These are phyloP conservation scores for Agrotis puta DNA, from an alignment of 2,888 invertebrate species.

Conservation along the genomic window DNA sequence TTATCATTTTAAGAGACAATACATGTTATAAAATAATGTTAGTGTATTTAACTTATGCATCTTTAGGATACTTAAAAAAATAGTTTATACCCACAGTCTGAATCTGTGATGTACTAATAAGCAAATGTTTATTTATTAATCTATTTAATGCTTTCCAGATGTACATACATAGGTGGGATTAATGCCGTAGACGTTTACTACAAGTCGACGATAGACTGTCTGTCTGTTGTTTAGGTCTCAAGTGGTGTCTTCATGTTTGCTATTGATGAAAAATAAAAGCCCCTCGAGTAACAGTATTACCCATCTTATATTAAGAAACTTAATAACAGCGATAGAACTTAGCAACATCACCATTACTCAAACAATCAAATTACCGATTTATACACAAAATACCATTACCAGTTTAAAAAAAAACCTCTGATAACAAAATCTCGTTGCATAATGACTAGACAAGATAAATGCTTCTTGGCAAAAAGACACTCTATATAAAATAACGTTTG, in stretches of 20 bases:
- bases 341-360: background rate
- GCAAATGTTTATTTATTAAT: background rate
- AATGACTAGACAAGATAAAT: constrained; percentile 18
- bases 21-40: background rate
- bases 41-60: background rate
- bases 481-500: constrained; percentile 6
- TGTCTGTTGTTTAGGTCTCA: no score
- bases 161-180: background rate
- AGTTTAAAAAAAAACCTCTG: constrained; percentile 12
- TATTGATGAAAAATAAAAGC: background rate
- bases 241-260: background rate
- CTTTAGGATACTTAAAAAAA: no score
- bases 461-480: constrained; percentile 1
- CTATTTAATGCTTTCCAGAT: background rate
- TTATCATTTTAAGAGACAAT: background rate
- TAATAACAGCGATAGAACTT: background rate
- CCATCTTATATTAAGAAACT: background rate
- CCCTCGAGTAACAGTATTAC: no score
- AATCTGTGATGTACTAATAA: background rate
- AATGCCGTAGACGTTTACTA: background rate
- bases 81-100: no score
- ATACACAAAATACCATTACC: constrained; percentile 7
- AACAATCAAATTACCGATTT: background rate
- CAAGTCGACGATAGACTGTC: background rate
- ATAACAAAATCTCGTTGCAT: background rate